These are phyloP conservation scores for Meles meles DNA, from an alignment of 2,113 vertebrate species.

Conservation along the genomic window DNA sequence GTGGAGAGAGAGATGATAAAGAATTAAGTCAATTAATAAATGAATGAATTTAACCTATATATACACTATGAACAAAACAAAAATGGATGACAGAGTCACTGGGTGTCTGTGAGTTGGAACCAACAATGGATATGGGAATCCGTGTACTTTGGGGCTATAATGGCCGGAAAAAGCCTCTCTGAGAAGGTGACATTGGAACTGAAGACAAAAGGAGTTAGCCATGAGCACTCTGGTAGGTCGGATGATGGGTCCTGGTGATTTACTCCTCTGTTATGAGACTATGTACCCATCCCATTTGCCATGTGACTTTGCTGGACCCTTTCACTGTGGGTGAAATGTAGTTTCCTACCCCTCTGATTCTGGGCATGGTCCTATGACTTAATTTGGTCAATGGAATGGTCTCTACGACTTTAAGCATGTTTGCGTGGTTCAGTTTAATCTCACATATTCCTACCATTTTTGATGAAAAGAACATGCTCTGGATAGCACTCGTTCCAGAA, in stretches of 20 bases:
- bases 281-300: neutral
- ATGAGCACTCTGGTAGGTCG: neutral
- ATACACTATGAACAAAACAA: neutral
- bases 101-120: neutral
- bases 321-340: neutral
- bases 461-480: neutral
- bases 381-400: neutral
- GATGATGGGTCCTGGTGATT: neutral
- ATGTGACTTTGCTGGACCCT: neutral
- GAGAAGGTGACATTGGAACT: neutral
- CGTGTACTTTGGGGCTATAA: neutral
- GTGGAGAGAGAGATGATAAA: neutral
- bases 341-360: neutral
- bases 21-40: neutral
- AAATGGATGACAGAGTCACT: neutral
- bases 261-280: neutral
- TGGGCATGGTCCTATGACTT: neutral
- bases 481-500: neutral
- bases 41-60: neutral
- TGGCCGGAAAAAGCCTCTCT: neutral
- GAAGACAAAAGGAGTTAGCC: neutral
- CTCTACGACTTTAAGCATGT: neutral
- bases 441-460: neutral
- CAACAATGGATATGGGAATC: neutral
- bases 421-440: neutral